Conservation (phyloP, 2,113 vertebrate genomes). For the Cichladusa arquata region DNA sequence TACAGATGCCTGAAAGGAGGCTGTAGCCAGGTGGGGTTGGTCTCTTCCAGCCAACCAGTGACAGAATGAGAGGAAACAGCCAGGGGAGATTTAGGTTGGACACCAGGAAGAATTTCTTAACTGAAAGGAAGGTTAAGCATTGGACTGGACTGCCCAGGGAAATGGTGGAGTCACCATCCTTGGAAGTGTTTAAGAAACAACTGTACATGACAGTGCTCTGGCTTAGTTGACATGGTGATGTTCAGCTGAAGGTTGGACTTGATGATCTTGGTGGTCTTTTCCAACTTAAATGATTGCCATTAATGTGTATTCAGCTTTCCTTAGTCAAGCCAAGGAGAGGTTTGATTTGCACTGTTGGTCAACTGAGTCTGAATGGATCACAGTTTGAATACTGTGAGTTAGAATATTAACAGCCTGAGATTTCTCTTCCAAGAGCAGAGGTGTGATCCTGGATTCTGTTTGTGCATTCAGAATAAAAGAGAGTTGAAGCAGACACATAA, state of each 20-base stretch:
- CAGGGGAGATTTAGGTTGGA: not conserved
- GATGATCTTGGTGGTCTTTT: not conserved
- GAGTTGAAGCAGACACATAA: not conserved
- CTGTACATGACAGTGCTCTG: not conserved
- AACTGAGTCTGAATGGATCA: not conserved
- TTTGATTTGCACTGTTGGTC: not conserved
- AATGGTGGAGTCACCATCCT: not conserved
- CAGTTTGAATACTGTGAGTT: not conserved
- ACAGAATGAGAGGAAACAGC: not conserved
- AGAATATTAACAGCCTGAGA: slow-evolving; percentile 13
- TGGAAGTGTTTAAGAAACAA: not conserved
- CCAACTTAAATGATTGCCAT: not conserved
- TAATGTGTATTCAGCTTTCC: not conserved
- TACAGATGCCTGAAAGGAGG: not conserved
- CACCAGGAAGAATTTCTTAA: not conserved
- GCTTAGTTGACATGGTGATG: not conserved
- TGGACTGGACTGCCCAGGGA: not conserved
- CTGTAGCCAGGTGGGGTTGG: no score
- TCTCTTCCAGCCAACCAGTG: not conserved
- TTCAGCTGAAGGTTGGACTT: not conserved
- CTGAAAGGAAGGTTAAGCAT: not conserved
- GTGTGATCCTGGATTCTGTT: not conserved
- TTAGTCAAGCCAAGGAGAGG: not conserved
- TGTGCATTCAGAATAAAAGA: not conserved
- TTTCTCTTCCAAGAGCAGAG: not conserved